These are phyloP conservation scores for Lepus europaeus DNA, from an alignment of 2,113 vertebrate genomes.

Conservation along the genomic window DNA sequence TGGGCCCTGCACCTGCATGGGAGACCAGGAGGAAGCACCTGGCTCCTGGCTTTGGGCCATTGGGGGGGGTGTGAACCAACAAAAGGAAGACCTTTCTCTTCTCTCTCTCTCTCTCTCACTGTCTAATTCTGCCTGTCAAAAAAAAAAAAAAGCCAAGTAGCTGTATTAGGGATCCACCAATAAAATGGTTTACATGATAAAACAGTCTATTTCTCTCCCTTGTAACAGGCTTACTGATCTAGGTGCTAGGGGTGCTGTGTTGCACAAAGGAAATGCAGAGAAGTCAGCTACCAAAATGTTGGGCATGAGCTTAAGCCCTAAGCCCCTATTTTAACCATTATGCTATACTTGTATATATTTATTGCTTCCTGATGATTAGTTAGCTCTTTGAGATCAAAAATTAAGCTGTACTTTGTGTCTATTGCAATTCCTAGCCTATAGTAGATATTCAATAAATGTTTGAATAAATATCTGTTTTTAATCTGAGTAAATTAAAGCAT, in stretches of 20 bases:
- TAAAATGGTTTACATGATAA: constrained; percentile 11
- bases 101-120: too few species aligned
- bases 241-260: not conserved
- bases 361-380: not conserved
- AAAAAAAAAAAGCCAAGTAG: not conserved
- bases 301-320: not conserved
- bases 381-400: not conserved
- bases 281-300: not conserved
- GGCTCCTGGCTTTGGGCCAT: too few species aligned
- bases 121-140: too few species aligned
- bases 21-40: too few species aligned
- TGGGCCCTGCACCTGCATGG: too few species aligned
- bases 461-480: constrained; percentile 1
- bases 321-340: not conserved
- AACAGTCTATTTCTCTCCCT: not conserved
- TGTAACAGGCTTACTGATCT: not conserved
- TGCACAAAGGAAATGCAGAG: not conserved
- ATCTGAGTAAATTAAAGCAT: not conserved
- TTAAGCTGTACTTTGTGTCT: not conserved
- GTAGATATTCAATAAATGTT: constrained; percentile 15
- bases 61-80: too few species aligned
- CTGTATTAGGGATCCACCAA: not conserved
- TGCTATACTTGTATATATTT: not conserved
- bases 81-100: too few species aligned
- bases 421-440: not conserved